phyloP scores from a whole-genome alignment of 2,797 vertebrate genomes.

The Acanthurus leucopareius region DNA sequence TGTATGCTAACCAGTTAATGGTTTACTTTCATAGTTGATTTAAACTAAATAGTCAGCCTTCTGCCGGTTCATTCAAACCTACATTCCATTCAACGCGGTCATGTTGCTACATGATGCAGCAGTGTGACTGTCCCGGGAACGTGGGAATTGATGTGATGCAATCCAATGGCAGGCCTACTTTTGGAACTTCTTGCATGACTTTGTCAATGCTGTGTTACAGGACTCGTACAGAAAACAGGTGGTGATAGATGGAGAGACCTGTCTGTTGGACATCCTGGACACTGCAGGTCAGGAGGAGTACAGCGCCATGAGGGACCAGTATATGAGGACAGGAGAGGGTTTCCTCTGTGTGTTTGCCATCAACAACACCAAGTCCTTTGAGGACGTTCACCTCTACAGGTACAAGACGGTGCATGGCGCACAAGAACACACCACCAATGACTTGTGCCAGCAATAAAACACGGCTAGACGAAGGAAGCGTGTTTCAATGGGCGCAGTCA shows the following conservation, averaged over 20 bases:
- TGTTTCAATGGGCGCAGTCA: not conserved
- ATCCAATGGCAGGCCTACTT: not conserved
- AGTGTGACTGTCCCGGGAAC: not conserved
- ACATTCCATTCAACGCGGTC: not conserved
- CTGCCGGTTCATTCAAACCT: constrained; percentile 11
- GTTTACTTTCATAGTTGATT: not conserved
- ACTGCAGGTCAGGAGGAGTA: constrained; percentile 98
- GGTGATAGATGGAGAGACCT: constrained; percentile 92
- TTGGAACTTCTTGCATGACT: not conserved
- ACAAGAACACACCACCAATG: not conserved
- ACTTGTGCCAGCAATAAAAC: not conserved
- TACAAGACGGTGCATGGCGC: constrained; percentile 32
- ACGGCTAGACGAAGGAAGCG: not conserved
- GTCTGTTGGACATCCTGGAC: constrained; percentile 97
- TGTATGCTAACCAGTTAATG: no score
- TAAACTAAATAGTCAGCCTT: not conserved
- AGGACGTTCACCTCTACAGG: constrained; percentile 92
- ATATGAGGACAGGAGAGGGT: constrained; percentile 92
- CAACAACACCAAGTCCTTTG: constrained; percentile 92
- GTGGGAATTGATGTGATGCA: not conserved
- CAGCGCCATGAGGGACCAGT: constrained; percentile 93
- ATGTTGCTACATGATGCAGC: constrained; percentile 29
- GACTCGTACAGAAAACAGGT: constrained; percentile 89
- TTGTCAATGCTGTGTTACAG: constrained; percentile 55
- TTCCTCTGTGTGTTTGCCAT: constrained; percentile 94